Evolutionary conservation across 2,888 invertebrate species (phyloP).

Genomic region (Ornithoptera alexandrae): DNA sequence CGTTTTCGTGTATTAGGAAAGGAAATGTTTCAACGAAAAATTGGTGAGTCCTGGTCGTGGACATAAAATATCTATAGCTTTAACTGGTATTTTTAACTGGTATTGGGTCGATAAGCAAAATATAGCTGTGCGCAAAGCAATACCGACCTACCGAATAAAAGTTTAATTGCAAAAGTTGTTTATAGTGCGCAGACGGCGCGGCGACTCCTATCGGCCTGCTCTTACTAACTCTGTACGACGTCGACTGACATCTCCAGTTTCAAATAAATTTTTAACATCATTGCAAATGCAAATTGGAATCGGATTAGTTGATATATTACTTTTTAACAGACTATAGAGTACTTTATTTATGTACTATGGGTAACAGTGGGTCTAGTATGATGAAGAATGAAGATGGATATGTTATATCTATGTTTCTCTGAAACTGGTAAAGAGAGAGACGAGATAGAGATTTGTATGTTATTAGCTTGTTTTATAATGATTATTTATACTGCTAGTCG

Average conservation of each 20-base stretch:
- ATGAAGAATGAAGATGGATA: too few relatives aligned
- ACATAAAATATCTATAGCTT: not conserved
- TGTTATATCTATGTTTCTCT: too few relatives aligned
- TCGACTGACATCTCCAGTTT: constrained; percentile 22
- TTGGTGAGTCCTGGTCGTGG: not conserved
- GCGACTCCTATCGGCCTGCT: constrained; percentile 47
- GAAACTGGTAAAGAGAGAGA: too few relatives aligned
- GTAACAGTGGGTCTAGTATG: too few relatives aligned
- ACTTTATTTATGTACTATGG: not conserved
- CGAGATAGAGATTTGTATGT: too few relatives aligned
- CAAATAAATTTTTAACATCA: constrained; percentile 1
- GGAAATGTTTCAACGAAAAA: not conserved
- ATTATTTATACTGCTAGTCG: too few relatives aligned
- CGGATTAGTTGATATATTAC: not conserved
- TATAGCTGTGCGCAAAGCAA: constrained; percentile 54
- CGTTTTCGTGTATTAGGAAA: not conserved
- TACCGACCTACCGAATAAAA: constrained; percentile 69
- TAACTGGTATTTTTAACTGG: constrained; percentile 28
- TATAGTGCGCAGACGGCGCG: constrained; percentile 61
- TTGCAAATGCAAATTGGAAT: not conserved
- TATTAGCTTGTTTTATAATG: too few relatives aligned
- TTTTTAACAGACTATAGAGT: not conserved
- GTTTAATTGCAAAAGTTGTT: constrained; percentile 76
- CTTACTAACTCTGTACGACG: constrained; percentile 35
- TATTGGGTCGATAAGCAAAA: constrained; percentile 53